phyloP scores from a whole-genome alignment of 2,113 vertebrate species.

The Ptychochromis oligacanthus region DNA sequence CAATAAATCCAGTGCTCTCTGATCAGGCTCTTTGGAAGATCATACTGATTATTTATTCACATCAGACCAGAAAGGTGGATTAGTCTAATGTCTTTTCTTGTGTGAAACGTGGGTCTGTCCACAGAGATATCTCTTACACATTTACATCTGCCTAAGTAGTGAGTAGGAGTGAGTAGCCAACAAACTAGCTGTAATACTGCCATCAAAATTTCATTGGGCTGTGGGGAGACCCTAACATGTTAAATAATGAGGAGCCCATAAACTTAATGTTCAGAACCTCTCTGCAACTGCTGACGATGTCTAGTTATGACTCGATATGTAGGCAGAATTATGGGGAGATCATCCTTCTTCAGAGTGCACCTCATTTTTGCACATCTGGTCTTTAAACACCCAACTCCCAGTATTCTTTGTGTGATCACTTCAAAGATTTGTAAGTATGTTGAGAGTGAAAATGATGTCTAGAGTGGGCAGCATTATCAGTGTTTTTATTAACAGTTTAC shows the following conservation, averaged over 20 bases:
- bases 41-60: constrained; percentile 23
- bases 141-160: constrained; percentile 54
- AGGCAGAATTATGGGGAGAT: constrained; percentile 62
- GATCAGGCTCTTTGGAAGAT: constrained; percentile 19
- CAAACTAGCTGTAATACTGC: constrained; percentile 61
- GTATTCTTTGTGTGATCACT: constrained; percentile 8
- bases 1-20: constrained; percentile 20
- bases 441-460: background rate
- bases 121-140: constrained; percentile 35
- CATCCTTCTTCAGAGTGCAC: constrained; percentile 41
- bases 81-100: constrained; percentile 30
- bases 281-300: constrained; percentile 62
- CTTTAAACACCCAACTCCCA: constrained; percentile 12
- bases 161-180: constrained; percentile 60
- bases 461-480: background rate
- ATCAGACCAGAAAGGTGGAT: constrained; percentile 38
- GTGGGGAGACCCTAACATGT: constrained; percentile 71
- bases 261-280: constrained; percentile 69
- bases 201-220: constrained; percentile 74
- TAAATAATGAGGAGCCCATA: constrained; percentile 75
- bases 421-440: background rate
- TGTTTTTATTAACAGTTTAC: background rate
- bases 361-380: constrained; percentile 51
- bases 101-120: constrained; percentile 23
- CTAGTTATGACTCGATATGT: constrained; percentile 62